Evolutionary conservation across 2,113 vertebrate species (phyloP), one percentile per base, ranked within the genome.

Genomic region (Dipodomys ordii): DNA sequence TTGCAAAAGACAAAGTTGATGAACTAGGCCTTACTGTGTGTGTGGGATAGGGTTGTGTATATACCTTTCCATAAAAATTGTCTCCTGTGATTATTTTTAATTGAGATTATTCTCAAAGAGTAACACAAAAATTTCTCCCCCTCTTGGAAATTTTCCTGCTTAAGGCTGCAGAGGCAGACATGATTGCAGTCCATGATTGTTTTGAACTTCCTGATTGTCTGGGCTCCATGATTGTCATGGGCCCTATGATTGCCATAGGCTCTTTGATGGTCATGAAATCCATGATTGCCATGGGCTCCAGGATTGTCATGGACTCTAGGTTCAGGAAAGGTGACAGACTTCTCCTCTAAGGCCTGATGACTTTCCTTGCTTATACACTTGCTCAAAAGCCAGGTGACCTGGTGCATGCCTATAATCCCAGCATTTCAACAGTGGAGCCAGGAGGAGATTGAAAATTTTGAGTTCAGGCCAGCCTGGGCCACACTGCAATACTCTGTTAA

Each of bases 1-100:
- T 93, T n/a, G 87, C 83, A 10, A 92, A 68, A 78, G 78, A 94
- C 27, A 49, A 87, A 18, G 69, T 60, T 65, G n/a, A 73, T 83
- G 53, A 13, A 57, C 53, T 57, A 57, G 53, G 53, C 53, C 53
- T 3, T 57, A 57, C 53, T 57, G 53, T 88, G 7, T 30, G 7
- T 57, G 18, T 67, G 8, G 23, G 22, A 53, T 64, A 12, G 39
- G 7, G 44, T 30, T 80, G 49, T 64, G 30, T 82, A n/a, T 64
- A 25, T 76, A 62, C 30, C 35, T 91, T 64, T 27, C 44, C 3
- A 18, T 69, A 28, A 79, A 57, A 88, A 44, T 39, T 82, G 32
- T 91, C 25, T 23, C 10, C 32, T 53, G 30, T 64, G 7, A 3
- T 83, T 44, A 44, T 44, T 80, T 86, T 81, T 60, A 60, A 7